Percentiles rank a stretch among this genome's conserved stretches.
phyloP scores from a whole-genome alignment of 2,888 invertebrate genomes.

The Listrodromus nycthemerus region DNA sequence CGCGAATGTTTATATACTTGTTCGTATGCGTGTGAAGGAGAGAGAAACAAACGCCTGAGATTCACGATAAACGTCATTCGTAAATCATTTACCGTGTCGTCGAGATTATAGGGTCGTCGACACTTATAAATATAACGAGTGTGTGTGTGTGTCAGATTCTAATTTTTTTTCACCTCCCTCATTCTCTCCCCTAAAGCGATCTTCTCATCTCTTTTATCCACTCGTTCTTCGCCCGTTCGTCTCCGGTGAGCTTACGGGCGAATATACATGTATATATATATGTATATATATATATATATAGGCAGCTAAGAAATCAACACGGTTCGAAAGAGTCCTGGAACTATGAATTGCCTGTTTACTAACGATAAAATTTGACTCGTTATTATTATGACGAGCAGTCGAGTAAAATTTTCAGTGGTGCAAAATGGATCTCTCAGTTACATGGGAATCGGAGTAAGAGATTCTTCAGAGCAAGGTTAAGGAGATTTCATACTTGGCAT shows the following conservation, averaged over 20 bases:
- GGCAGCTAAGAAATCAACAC: not conserved
- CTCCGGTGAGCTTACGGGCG: not conserved
- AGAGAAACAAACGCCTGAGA: constrained; percentile 53
- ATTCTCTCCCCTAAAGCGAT: not conserved
- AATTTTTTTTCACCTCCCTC: constrained; percentile 47
- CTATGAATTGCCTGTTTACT: not conserved
- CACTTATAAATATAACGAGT: constrained; percentile 64
- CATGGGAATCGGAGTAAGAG: no score
- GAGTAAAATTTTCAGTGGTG: not conserved
- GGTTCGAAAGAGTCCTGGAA: not conserved
- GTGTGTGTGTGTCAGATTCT: constrained; percentile 43
- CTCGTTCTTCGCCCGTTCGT: constrained; percentile 43
- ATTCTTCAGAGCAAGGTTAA: not conserved
- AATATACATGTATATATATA: not conserved
- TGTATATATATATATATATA: not conserved
- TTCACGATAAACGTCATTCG: constrained; percentile 68
- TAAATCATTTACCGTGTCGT: constrained; percentile 67
- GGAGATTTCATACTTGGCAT: no score
- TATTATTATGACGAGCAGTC: not conserved
- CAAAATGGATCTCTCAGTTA: no score
- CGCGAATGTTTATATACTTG: not conserved
- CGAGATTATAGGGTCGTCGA: constrained; percentile 68
- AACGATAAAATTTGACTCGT: not conserved
- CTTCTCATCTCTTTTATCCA: constrained; percentile 23
- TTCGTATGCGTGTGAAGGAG: not conserved